These are phyloP conservation scores for Sycophaga agraensis DNA, from an alignment of 1,140 invertebrate genomes.

Conservation along the genomic window DNA sequence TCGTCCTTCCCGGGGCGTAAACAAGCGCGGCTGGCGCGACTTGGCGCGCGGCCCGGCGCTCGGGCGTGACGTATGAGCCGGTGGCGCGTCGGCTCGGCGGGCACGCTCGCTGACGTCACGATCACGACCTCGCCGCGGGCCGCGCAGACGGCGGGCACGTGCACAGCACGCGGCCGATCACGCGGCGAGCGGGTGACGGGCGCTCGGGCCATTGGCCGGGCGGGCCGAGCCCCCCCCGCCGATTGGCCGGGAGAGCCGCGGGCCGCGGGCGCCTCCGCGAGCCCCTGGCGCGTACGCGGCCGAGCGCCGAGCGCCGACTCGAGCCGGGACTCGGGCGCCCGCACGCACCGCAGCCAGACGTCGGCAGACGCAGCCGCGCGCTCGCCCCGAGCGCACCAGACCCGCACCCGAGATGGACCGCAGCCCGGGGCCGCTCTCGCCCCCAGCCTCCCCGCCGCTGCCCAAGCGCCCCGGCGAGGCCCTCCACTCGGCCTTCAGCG, in stretches of 20 bases:
- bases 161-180: constrained; percentile 58
- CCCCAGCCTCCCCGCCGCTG: constrained; percentile 62
- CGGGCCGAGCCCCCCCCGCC: constrained; percentile 32
- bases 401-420: constrained; percentile 9
- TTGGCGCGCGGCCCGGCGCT: neutral
- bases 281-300: neutral
- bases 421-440: constrained; percentile 55
- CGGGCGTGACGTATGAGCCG: neutral
- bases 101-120: constrained; percentile 57
- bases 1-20: constrained; percentile 2
- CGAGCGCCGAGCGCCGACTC: neutral
- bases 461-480: constrained; percentile 52
- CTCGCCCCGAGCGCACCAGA: neutral
- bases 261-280: constrained; percentile 41
- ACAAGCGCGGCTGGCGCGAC: neutral
- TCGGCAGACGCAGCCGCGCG: neutral
- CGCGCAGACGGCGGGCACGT: constrained; percentile 54
- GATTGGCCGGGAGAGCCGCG: constrained; percentile 44
- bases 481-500: constrained; percentile 50
- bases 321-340: too few relatives aligned
- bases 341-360: neutral
- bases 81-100: constrained; percentile 52
- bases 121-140: constrained; percentile 47
- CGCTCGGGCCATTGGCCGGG: constrained; percentile 44
- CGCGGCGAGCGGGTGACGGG: constrained; percentile 47